Conservation (phyloP, 1,140 invertebrate genomes). For the Microplitis demolitor region DNA sequence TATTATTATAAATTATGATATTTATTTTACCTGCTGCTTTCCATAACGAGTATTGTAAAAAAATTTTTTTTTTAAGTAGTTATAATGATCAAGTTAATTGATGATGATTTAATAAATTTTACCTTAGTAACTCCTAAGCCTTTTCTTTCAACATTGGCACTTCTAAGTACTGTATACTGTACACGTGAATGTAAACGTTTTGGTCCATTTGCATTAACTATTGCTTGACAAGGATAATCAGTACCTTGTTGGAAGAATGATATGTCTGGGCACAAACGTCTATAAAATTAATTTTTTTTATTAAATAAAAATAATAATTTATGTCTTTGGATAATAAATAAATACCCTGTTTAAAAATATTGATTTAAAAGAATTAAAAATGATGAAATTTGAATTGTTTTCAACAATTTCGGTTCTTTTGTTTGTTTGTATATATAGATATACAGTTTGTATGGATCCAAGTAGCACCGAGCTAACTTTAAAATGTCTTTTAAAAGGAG, state of each 20-base stretch:
- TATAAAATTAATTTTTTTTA: slow-evolving; percentile 45
- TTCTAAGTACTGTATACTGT: slow-evolving; percentile 82
- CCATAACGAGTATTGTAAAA: slow-evolving; percentile 22
- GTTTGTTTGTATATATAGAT: too few relatives aligned
- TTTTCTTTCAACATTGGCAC: slow-evolving; percentile 85
- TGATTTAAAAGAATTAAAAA: too few relatives aligned
- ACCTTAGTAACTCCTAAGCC: slow-evolving; percentile 90
- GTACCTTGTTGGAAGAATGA: slow-evolving; percentile 95
- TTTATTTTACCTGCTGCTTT: slow-evolving; percentile 52
- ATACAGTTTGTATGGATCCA: too few relatives aligned
- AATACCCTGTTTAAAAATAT: too few relatives aligned
- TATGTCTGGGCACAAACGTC: slow-evolving; percentile 92
- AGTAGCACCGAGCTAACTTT: too few relatives aligned
- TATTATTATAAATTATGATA: background rate
- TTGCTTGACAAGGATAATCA: slow-evolving; percentile 78
- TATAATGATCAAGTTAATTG: too few relatives aligned
- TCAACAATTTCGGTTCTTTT: too few relatives aligned
- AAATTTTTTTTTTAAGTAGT: background rate
- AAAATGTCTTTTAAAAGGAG: too few relatives aligned
- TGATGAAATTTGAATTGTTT: too few relatives aligned
- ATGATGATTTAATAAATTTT: slow-evolving; percentile 34
- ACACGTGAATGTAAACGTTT: slow-evolving; percentile 87
- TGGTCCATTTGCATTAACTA: slow-evolving; percentile 75
- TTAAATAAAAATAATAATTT: too few relatives aligned
- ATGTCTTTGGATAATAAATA: too few relatives aligned